Percentiles rank a stretch among this genome's conserved stretches.
Conservation (phyloP, 1,140 invertebrate genomes). For the Drosophila bipectinata region DNA sequence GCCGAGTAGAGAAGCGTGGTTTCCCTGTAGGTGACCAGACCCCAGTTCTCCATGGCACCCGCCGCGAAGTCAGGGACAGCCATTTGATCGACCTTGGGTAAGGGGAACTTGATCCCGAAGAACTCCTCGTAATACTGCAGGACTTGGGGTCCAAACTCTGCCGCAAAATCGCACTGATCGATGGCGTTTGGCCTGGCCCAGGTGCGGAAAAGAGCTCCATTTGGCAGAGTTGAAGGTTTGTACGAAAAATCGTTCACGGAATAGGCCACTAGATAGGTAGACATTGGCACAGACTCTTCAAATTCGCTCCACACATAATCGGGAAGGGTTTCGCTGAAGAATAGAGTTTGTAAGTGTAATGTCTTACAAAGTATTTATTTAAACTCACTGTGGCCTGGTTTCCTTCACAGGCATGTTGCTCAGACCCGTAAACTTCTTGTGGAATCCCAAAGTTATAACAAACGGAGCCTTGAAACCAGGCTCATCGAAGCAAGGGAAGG, state of each 20-base stretch:
- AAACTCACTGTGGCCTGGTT: conserved; percentile 55
- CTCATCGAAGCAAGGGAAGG: conserved; percentile 98
- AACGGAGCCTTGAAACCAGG: conserved; percentile 95
- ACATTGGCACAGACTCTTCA: conserved; percentile 89
- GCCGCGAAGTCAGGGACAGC: conserved; percentile 92
- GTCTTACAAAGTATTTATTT: neutral
- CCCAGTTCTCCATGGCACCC: conserved; percentile 91
- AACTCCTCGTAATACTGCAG: conserved; percentile 88
- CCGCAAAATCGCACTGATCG: conserved; percentile 87
- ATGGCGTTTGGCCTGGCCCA: conserved; percentile 88
- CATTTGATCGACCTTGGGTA: conserved; percentile 89
- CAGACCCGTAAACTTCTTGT: conserved; percentile 87
- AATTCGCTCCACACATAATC: conserved; percentile 86
- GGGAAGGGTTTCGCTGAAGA: neutral
- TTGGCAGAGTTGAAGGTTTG: conserved; percentile 86
- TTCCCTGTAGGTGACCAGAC: conserved; percentile 84
- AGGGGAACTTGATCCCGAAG: conserved; percentile 87
- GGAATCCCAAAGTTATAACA: conserved; percentile 89
- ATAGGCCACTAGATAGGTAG: conserved; percentile 92
- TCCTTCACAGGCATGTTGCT: conserved; percentile 91
- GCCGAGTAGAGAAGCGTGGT: conserved; percentile 55
- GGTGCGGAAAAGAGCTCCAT: conserved; percentile 85
- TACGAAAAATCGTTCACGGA: conserved; percentile 89
- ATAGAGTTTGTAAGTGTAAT: too few relatives aligned
- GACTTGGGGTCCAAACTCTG: conserved; percentile 85